Evolutionary conservation across 1,140 invertebrate species (phyloP), one percentile per base, ranked within the genome.

Genomic region (Zaprionus inermis): DNA sequence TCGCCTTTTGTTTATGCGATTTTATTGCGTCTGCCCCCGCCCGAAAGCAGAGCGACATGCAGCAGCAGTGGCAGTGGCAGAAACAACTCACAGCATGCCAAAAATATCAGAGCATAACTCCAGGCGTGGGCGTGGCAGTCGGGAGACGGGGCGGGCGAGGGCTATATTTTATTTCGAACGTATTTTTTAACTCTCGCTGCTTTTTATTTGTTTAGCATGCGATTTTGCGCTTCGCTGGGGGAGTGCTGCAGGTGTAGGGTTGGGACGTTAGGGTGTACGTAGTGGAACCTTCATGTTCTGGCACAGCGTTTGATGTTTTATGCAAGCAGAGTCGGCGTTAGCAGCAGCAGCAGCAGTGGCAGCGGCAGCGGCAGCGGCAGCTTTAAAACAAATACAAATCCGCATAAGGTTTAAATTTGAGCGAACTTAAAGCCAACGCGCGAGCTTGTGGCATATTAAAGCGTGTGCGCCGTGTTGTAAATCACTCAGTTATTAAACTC

Each of bases 231-330:
- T 41, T 64, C 46, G 54, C 54, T 66, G 41, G 24, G 52, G 49
- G 28, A 64, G 41, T 55, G 54, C 28, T 38, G 55, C 54, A 18
- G 6, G 24, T 32, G 16, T 49, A 38, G 16, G 10, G 28, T 14
- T 16, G 30, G 0, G 32, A 2, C n/a, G 20, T n/a, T 18, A 11
- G 3, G 38, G 22, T n/a, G 49, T n/a, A 67, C 49, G 28, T 22
- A 5, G 14, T 14, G 61, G 38, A 56, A 72, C 32, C 41, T 64
- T 83, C 80, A 68, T 60, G 76, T 81, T 81, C 77, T 88, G 79
- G 71, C 72, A 83, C 76, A 77, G 36, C 82, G 78, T 86, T 86
- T 86, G 82, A 86, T 86, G 83, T 88, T 88, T 86, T 86, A 86
- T 86, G 82, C 83, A 86, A 79, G 71, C 65, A 24, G 5, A 54